These are phyloP conservation scores for Meta bourneti DNA, from an alignment of 2,888 invertebrate genomes.

Conservation along the genomic window DNA sequence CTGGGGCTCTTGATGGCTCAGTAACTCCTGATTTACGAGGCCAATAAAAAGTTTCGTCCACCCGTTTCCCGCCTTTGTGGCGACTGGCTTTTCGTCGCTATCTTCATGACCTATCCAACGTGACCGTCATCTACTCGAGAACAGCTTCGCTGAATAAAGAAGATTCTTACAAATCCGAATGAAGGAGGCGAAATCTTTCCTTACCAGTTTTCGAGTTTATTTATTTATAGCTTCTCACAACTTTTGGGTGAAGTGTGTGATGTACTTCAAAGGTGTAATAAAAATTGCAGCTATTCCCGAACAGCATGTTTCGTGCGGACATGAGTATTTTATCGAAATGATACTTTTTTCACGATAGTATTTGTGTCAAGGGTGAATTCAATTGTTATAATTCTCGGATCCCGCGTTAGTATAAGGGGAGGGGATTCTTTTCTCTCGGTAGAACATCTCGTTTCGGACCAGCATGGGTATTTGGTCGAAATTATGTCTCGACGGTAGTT, in stretches of 20 bases:
- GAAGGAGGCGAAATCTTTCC: slow-evolving; percentile 31
- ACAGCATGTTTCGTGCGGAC: slow-evolving; percentile 42
- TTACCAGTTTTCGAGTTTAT: slow-evolving; percentile 34
- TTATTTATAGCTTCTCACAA: slow-evolving; percentile 51
- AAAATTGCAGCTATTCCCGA: slow-evolving; percentile 21
- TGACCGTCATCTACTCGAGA: slow-evolving; percentile 32
- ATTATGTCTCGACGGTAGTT: too few relatives aligned
- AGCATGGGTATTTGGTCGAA: too few relatives aligned
- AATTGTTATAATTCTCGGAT: too few relatives aligned
- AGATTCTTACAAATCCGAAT: slow-evolving; percentile 25
- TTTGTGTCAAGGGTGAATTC: not conserved
- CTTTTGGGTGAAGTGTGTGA: not conserved
- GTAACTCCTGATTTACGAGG: slow-evolving; percentile 68
- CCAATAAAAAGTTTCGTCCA: slow-evolving; percentile 60
- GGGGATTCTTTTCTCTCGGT: too few relatives aligned
- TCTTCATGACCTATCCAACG: slow-evolving; percentile 43
- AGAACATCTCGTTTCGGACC: too few relatives aligned
- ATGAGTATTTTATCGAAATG: slow-evolving; percentile 18
- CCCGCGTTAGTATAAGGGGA: too few relatives aligned
- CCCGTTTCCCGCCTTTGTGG: slow-evolving; percentile 33
- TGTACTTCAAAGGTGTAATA: slow-evolving; percentile 21
- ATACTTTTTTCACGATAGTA: not conserved
- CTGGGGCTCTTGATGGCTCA: slow-evolving; percentile 48
- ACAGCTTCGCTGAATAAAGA: slow-evolving; percentile 25
- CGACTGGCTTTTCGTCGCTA: slow-evolving; percentile 40